Base-by-base conservation (phyloP, 2,797 vertebrate species). In the Lateolabrax maculatus region DNA sequence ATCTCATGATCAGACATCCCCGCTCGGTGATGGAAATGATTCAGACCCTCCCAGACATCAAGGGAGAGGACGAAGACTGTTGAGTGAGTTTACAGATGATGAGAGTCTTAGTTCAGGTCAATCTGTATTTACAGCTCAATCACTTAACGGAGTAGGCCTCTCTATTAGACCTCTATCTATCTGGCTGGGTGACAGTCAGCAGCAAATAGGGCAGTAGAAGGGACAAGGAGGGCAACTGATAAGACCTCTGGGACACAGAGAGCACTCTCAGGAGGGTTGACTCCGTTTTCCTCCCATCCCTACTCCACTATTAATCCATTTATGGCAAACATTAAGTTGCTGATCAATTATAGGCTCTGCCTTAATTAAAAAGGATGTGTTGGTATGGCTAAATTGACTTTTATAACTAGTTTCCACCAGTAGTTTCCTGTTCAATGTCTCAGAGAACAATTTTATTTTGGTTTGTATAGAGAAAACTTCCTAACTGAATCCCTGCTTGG, bases 21-120 rank as follows among this genome's bases (percentile, higher is more conserved):
- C 65, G 9, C 66, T 51, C 70, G 41, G 67, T 77, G 83, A 89
- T 90, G 81, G 77, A 83, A 75, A 83, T 85, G 80, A 80, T 90
- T 90, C 80, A 70, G 68, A 82, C 78, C 62, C 71, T 53, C 68
- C 71, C 84, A 76, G 69, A 81, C 64, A 71, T 90, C 79, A 84
- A 73, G 75, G 48, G 76, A 86, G 80, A 88, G 87, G 89, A 86
- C 72, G 75, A 57, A 48, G 84, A 78, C 87, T 90, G 86, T 80
- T 92, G 90, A 90, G 92, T 94, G 92, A 92, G 87, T 93, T 92
- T 87, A 86, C 87, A 90, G 87, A 93, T 90, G 92, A 94, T 91
- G 90, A 84, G 92, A 91, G 90, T 87, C 81, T 86, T 75, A 96
- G 90, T 96, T 94, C 94, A 95, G 96, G 97, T 98, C 93, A 96